Conservation (phyloP, 2,113 vertebrate genomes). For the Hyperoodon ampullatus region DNA sequence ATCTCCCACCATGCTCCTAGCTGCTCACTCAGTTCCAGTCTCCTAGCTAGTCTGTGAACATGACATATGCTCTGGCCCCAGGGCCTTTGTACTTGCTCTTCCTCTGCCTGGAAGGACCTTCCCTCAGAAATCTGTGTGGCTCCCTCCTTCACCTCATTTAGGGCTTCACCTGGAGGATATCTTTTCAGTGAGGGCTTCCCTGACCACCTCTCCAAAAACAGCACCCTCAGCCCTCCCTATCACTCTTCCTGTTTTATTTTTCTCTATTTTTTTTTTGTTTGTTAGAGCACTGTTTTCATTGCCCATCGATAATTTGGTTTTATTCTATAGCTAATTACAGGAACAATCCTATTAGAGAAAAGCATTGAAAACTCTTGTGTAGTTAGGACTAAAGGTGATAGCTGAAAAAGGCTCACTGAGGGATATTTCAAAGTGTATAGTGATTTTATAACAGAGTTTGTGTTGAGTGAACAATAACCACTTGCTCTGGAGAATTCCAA, state of each 20-base stretch:
- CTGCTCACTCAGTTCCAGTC: fast-evolving
- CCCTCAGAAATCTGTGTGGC: not conserved
- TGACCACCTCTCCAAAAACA: not conserved
- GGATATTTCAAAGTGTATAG: not conserved
- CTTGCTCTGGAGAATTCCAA: not conserved
- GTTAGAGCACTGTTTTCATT: not conserved
- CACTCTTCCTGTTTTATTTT: not conserved
- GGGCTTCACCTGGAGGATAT: not conserved
- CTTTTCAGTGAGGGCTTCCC: not conserved
- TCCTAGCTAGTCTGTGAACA: not conserved
- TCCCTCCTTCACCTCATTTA: not conserved
- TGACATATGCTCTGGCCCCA: not conserved
- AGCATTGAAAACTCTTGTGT: not conserved
- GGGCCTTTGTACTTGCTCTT: not conserved
- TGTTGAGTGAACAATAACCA: not conserved
- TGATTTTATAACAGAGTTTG: not conserved
- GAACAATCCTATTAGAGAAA: not conserved
- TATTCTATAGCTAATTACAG: not conserved
- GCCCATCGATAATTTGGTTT: not conserved
- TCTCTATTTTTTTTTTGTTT: not conserved
- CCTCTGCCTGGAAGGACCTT: not conserved
- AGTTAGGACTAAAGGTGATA: not conserved
- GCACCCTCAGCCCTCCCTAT: not conserved
- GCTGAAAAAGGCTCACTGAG: not conserved
- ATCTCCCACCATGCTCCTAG: not conserved